Percentiles rank a stretch among this genome's conserved stretches.
Evolutionary conservation across 35 echinoderm and acorn worm genomes (phyloP).

Genomic region (Ophiothrix spiculata): DNA sequence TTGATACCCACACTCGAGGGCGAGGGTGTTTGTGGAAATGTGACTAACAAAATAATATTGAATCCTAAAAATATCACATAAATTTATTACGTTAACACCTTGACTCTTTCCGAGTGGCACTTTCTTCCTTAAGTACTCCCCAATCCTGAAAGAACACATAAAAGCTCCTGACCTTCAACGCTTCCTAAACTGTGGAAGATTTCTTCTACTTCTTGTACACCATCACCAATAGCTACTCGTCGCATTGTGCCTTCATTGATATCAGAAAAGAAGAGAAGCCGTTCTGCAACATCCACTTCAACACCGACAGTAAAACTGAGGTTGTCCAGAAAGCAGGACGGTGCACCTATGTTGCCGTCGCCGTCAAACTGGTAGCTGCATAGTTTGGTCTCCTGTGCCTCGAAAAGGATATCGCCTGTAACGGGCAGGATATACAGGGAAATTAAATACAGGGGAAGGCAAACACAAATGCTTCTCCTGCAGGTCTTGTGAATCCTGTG

Average conservation of each 20-base stretch:
- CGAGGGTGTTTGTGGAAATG: no score
- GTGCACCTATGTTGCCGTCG: neutral
- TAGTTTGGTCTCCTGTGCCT: neutral
- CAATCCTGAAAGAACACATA: no score
- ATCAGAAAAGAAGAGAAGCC: constrained; percentile 42
- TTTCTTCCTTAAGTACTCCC: no score
- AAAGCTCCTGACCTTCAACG: constrained; percentile 31
- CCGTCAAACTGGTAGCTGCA: neutral
- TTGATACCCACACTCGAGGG: no score
- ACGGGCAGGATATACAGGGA: neutral
- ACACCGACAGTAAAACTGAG: constrained; percentile 37
- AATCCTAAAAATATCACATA: no score
- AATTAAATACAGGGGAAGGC: neutral
- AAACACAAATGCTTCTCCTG: no score
- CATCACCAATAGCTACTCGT: neutral
- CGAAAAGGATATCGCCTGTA: neutral
- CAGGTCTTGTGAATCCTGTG: no score
- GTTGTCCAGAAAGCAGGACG: constrained; percentile 28
- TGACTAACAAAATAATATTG: no score
- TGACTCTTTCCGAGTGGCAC: neutral
- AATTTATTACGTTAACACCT: no score
- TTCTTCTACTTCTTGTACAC: neutral
- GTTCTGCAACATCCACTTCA: constrained; percentile 19
- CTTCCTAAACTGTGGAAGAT: constrained; percentile 53
- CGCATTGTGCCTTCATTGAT: constrained; percentile 15